Evolutionary conservation across 2,113 vertebrate genomes (phyloP), one percentile per base, ranked within the genome.

Genomic region (Rhea americana): DNA sequence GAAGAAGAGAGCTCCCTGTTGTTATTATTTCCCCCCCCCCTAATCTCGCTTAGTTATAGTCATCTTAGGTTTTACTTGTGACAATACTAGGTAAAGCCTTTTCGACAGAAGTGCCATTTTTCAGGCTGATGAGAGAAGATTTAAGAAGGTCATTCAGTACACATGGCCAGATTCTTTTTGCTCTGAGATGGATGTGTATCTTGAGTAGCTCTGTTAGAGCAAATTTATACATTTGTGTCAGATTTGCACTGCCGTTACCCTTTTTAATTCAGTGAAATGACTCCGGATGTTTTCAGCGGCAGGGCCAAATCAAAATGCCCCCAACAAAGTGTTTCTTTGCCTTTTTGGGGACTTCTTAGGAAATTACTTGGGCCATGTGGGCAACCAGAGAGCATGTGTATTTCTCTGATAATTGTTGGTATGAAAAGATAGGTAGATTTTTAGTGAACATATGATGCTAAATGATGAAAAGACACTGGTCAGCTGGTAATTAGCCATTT

Each of bases 91-190:
- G 61, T 78, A 80, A 94, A 95, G 88, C 58, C 39, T 91, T 95
- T 97, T 65, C 10, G 51, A 95, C 85, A 92, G 90, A 93, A 94
- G 62, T 90, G 73, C 89, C 56, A 47, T 95, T 93, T 94, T 88
- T 37, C 70, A n/a, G 83, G 70, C 83, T 90, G 93, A 68, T 72
- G 81, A 89, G 87, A 94, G 72, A 87, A 66, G 32, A 79, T 94
- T 94, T 92, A 88, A 96, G 93, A 95, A 94, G 76, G 74, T 94
- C 91, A 61, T 78, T 93, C 35, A 24, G 58, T 76, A 78, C 48
- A 81, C 30, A 2, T 37, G 67, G 87, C 32, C 84, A 73, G 67
- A 85, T 50, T 16, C 41, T 84, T 82, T 67, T 93, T 3, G 35
- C 88, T 87, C 45, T n/a, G 26, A 84, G 88, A 45, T 67, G n/a